Percentiles rank a stretch among this genome's conserved stretches.
Conservation (phyloP, 2,113 vertebrate genomes). For the Bothrops jararaca region DNA sequence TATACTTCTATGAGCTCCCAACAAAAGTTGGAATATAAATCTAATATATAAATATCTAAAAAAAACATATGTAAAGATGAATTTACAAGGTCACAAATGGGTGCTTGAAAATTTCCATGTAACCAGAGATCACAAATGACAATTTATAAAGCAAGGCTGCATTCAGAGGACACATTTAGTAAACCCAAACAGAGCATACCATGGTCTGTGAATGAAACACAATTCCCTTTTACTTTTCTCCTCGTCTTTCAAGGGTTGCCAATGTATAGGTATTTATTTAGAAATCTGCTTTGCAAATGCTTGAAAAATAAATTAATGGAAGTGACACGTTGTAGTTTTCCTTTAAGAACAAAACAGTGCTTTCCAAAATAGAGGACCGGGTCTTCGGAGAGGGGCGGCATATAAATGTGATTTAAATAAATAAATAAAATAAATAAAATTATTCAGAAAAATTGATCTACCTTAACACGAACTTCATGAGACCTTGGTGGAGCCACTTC, state of each 20-base stretch:
- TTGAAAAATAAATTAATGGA: neutral
- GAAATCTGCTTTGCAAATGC: neutral
- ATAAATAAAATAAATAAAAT: no score
- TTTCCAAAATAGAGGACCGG: neutral
- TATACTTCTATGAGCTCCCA: neutral
- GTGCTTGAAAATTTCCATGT: neutral
- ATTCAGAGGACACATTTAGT: neutral
- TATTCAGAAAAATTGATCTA: conserved; percentile 6
- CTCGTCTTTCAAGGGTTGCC: neutral
- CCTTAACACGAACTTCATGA: conserved; percentile 68
- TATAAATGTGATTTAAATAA: no score
- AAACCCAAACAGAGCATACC: neutral
- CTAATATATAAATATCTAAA: neutral
- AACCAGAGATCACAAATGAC: neutral
- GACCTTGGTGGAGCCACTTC: conserved; percentile 68
- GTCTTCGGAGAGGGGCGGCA: no score
- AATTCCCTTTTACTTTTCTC: neutral
- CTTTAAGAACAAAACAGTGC: neutral
- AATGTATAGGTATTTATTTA: neutral
- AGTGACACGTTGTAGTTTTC: neutral
- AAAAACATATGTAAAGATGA: neutral
- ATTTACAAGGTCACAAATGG: neutral
- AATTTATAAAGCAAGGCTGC: neutral
- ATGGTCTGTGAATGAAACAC: neutral
- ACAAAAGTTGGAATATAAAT: neutral